phyloP scores from a whole-genome alignment of 2,113 vertebrate genomes.

The Sialia sialis region DNA sequence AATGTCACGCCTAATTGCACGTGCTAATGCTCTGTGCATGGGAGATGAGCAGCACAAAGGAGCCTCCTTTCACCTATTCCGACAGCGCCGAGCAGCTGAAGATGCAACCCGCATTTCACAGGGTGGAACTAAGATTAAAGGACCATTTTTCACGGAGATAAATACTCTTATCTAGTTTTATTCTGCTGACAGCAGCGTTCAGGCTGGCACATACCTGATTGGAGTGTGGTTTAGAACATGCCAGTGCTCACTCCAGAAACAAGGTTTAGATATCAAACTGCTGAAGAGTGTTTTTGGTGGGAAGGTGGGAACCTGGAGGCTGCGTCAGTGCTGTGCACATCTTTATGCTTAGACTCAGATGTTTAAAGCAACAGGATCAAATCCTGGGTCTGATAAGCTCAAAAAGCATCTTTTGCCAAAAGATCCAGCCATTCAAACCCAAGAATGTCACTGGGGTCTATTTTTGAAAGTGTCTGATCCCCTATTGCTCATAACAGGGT shows the following conservation, averaged over 20 bases:
- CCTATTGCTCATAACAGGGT: fast-evolving
- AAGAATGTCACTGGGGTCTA: neutral
- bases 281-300: neutral
- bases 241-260: neutral
- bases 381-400: neutral
- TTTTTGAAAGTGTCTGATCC: neutral
- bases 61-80: neutral
- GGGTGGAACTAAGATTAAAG: neutral
- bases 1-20: neutral
- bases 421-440: neutral
- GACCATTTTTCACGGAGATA: neutral
- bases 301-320: neutral
- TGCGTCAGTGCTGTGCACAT: neutral
- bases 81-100: neutral
- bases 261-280: neutral
- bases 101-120: neutral
- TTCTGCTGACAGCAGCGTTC: neutral
- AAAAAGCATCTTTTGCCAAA: neutral
- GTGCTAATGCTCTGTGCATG: neutral
- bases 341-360: neutral
- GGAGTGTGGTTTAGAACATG: neutral
- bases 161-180: neutral
- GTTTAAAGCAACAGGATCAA: neutral
- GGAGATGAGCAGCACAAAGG: neutral
- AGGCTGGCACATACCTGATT: neutral